Conservation (phyloP, 2,888 invertebrate species). For the Isoperla grammatica region DNA sequence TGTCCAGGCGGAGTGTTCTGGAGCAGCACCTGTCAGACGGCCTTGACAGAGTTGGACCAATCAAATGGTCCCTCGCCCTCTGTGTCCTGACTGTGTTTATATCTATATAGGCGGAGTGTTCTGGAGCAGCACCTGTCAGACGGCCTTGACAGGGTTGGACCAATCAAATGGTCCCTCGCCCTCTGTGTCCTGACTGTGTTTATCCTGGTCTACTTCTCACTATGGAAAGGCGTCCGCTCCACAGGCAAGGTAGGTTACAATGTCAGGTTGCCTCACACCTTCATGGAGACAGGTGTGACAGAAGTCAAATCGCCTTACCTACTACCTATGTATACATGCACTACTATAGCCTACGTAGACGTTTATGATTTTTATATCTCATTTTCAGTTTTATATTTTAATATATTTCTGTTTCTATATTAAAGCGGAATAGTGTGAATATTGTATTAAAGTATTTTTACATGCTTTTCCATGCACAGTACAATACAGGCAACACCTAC, state of each 20-base stretch:
- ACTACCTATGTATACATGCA: too few species aligned
- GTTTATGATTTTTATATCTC: too few species aligned
- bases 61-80: conserved; percentile 82
- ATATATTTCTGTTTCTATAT: too few species aligned
- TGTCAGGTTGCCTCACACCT: too few species aligned
- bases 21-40: conserved; percentile 79
- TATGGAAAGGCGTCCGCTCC: conserved; percentile 92
- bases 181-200: conserved; percentile 88
- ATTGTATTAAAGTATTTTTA: too few species aligned
- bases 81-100: conserved; percentile 89
- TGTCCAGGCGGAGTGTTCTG: conserved; percentile 83
- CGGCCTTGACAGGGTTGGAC: conserved; percentile 82
- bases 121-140: conserved; percentile 75
- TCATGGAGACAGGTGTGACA: too few species aligned
- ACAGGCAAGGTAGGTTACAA: conserved; percentile 72
- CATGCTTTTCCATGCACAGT: too few species aligned
- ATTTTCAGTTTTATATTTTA: too few species aligned
- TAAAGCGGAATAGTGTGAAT: too few species aligned
- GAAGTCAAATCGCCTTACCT: too few species aligned
- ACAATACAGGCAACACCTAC: too few species aligned
- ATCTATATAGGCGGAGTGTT: conserved; percentile 71
- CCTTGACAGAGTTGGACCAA: conserved; percentile 78
- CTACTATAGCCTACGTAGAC: too few species aligned
- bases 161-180: conserved; percentile 82
- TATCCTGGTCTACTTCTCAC: conserved; percentile 87